Evolutionary conservation across 2,113 vertebrate species (phyloP), one percentile per base, ranked within the genome.

Genomic region (Micronycteris hirsuta): DNA sequence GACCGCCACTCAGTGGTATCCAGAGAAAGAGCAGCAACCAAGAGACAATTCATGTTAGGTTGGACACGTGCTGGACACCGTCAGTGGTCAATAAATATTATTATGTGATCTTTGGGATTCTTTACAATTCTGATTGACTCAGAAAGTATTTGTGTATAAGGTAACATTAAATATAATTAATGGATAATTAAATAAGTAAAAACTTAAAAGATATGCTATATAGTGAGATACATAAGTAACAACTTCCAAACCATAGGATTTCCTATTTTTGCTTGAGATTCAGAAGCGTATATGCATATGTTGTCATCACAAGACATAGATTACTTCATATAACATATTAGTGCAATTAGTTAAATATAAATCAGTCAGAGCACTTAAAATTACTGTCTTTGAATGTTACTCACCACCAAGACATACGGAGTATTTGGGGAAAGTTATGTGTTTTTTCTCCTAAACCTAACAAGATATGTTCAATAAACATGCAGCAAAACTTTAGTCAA

Each of bases 401-500:
- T 67, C 47, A 31, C 33, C 96, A 22, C 28, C 4, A 92, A 70
- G 14, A 54, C 22, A 74, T 78, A 28, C 70, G n/a, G 36, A 52
- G 20, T 74, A 45, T 41, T 95, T 43, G 26, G 28, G 24, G 7
- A 52, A 91, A 92, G 28, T 84, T 80, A 74, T 86, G 16, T 84
- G 82, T 19, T 52, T 95, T 97, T 90, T 70, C 56, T 89, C 6
- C 31, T 67, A 63, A 91, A 80, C 31, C 14, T 97, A 82, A 94
- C 93, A 82, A 91, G 41, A 78, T 71, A 91, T 82, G 92, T 93
- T 94, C 24, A 81, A 52, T 90, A 87, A 92, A 33, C 24, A 22
- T 90, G 17, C 14, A 47, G 20, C 52, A 92, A n/a, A 95, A 80
- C 26, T n/a, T 91, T 47, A 73, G 24, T 93, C 47, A 93, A 87